phyloP scores from a whole-genome alignment of 2,797 vertebrate genomes.

The Arctocebus calabarensis region DNA sequence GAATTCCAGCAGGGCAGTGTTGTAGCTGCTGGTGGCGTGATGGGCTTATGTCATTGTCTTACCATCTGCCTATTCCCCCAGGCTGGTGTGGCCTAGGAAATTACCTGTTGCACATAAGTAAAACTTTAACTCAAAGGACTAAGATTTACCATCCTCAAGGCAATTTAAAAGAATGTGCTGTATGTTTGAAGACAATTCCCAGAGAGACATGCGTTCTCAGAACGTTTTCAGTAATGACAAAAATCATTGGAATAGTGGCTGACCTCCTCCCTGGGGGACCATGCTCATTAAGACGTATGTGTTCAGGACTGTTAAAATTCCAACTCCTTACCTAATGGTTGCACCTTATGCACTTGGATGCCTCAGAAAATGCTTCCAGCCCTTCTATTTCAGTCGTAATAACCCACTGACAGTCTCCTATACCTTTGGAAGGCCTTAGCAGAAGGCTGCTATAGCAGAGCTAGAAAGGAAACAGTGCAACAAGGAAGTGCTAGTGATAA shows the following conservation, averaged over 20 bases:
- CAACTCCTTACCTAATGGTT: slow-evolving; percentile 80
- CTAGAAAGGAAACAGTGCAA: slow-evolving; percentile 41
- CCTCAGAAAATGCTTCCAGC: slow-evolving; percentile 81
- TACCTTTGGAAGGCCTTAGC: slow-evolving; percentile 24
- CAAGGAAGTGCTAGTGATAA: slow-evolving; percentile 17
- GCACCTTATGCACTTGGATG: slow-evolving; percentile 77
- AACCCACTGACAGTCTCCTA: slow-evolving; percentile 52
- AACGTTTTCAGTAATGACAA: slow-evolving; percentile 77
- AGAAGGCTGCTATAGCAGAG: slow-evolving; percentile 26
- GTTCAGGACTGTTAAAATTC: slow-evolving; percentile 76
- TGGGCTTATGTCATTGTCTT: slow-evolving; percentile 70
- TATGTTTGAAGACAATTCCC: slow-evolving; percentile 74
- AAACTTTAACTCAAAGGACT: slow-evolving; percentile 56
- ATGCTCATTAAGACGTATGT: slow-evolving; percentile 70
- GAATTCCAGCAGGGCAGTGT: slow-evolving; percentile 18
- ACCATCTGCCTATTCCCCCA: slow-evolving; percentile 56
- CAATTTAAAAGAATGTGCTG: slow-evolving; percentile 73
- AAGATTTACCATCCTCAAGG: slow-evolving; percentile 67
- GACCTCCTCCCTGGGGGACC: slow-evolving; percentile 61
- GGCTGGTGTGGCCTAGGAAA: slow-evolving; percentile 63
- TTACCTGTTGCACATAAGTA: slow-evolving; percentile 52
- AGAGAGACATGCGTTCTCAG: slow-evolving; percentile 69
- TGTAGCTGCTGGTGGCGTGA: neutral
- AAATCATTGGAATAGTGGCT: slow-evolving; percentile 50
- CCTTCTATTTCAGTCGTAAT: slow-evolving; percentile 64